phyloP scores from a whole-genome alignment of 2,113 vertebrate genomes.

The Chiloscyllium plagiosum region DNA sequence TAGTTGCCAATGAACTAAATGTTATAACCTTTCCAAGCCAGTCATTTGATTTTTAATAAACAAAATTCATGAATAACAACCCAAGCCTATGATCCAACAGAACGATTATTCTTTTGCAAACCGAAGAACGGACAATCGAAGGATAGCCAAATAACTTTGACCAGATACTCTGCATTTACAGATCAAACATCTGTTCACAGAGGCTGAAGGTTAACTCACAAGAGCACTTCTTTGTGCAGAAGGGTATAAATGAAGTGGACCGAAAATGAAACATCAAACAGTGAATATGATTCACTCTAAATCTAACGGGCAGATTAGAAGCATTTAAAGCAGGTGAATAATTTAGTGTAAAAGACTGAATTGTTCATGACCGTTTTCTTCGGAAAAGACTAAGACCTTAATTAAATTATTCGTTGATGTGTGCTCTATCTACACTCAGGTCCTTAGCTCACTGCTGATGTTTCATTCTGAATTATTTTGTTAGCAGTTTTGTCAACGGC shows the following conservation, averaged over 20 bases:
- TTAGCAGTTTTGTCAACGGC: no score
- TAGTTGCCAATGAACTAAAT: neutral
- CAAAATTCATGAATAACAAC: neutral
- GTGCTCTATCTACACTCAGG: no score
- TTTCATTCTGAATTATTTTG: no score
- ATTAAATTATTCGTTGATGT: neutral
- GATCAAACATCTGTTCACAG: no score
- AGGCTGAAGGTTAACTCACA: neutral
- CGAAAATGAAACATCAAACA: neutral
- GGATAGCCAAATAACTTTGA: neutral
- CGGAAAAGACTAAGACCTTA: neutral
- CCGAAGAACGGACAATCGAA: neutral
- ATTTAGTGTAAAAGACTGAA: neutral
- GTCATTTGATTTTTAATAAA: neutral
- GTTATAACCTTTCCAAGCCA: neutral
- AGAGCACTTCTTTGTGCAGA: neutral
- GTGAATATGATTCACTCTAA: neutral
- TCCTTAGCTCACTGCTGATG: no score
- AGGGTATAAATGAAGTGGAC: neutral
- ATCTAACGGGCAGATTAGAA: neutral
- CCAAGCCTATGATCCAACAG: neutral
- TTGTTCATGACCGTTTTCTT: neutral
- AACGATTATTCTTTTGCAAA: neutral
- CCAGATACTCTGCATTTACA: neutral
- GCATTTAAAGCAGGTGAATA: neutral